Evolutionary conservation across 2,797 vertebrate species (phyloP).

Genomic region (Sebastolobus alascanus): DNA sequence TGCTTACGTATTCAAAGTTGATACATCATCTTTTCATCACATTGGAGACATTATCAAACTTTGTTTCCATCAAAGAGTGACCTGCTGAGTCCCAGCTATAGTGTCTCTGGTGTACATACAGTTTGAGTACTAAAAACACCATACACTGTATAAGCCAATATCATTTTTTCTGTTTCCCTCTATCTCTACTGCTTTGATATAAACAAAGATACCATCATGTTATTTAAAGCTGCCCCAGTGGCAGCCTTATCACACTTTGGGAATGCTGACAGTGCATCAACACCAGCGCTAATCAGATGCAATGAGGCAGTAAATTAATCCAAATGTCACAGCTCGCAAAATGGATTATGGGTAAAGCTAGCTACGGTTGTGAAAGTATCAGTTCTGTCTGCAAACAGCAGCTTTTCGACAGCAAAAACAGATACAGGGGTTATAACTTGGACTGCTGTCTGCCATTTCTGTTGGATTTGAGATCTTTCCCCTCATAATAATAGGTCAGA

Average conservation of each 20-base stretch:
- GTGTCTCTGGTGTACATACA: slow-evolving; percentile 9
- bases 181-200: slow-evolving; percentile 39
- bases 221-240: slow-evolving; percentile 55
- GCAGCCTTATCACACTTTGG: slow-evolving; percentile 47
- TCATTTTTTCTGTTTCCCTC: slow-evolving; percentile 30
- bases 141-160: background rate
- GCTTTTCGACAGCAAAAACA: slow-evolving; percentile 9
- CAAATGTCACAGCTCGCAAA: slow-evolving; percentile 54
- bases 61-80: background rate
- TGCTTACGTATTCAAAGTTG: background rate
- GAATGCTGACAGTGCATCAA: slow-evolving; percentile 55
- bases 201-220: slow-evolving; percentile 64
- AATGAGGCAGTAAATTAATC: slow-evolving; percentile 66
- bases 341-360: slow-evolving; percentile 49
- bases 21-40: background rate
- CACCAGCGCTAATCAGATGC: slow-evolving; percentile 56
- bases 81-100: slow-evolving; percentile 2
- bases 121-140: slow-evolving; percentile 14
- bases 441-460: background rate
- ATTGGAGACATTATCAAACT: background rate
- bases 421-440: background rate
- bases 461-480: background rate
- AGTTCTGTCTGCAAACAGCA: slow-evolving; percentile 19
- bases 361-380: slow-evolving; percentile 31
- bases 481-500: background rate